These are phyloP conservation scores for Stenchaetothrips biformis DNA, from an alignment of 2,888 invertebrate genomes.

Conservation along the genomic window DNA sequence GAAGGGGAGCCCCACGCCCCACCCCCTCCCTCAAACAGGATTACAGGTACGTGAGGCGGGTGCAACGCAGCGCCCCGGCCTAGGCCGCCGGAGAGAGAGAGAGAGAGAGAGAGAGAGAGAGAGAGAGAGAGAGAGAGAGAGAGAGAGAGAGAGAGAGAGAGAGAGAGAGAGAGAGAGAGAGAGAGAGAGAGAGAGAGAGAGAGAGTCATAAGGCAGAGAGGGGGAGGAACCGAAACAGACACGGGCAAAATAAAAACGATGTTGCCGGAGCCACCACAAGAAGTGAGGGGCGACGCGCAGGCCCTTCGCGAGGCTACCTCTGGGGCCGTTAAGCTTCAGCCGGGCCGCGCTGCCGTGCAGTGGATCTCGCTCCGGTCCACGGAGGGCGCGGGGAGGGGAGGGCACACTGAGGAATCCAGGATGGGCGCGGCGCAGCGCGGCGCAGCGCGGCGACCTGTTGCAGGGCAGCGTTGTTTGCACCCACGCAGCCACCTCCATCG, in stretches of 20 bases:
- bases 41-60: conserved; percentile 18
- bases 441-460: background rate
- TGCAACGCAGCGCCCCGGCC: background rate
- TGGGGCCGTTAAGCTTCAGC: too few species aligned
- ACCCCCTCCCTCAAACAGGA: background rate
- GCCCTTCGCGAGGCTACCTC: too few species aligned
- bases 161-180: background rate
- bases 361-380: background rate
- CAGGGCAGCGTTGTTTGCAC: background rate
- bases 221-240: background rate
- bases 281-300: too few species aligned
- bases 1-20: background rate
- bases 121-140: background rate
- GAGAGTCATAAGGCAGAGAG: too few species aligned
- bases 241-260: background rate
- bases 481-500: background rate
- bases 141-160: too few species aligned
- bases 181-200: background rate
- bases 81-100: background rate
- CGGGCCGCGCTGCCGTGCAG: too few species aligned
- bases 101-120: background rate
- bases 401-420: background rate
- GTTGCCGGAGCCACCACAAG: background rate
- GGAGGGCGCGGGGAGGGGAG: background rate
- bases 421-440: background rate